A percentile compares a stretch with the other conserved stretches of the same genome.
Conservation (phyloP, 1,140 invertebrate genomes). For the Leptopilina boulardi region DNA sequence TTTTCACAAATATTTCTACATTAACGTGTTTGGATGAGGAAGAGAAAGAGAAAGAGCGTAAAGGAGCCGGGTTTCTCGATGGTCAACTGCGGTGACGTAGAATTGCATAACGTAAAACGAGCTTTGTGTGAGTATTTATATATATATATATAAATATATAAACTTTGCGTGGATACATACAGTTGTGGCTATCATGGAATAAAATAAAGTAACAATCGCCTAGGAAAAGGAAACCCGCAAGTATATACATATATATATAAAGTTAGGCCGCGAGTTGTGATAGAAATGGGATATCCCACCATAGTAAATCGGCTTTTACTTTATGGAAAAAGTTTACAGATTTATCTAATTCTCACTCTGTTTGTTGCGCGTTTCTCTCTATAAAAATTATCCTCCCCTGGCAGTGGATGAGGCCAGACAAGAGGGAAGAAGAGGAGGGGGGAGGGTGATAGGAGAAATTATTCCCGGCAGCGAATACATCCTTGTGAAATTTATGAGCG, state of each 20-base stretch:
- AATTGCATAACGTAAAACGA: constrained; percentile 17
- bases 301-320: constrained; percentile 3
- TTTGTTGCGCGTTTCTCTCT: background rate
- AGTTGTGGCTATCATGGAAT: background rate
- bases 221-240: constrained; percentile 24
- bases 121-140: background rate
- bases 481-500: constrained; percentile 27
- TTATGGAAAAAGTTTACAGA: background rate
- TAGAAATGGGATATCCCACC: constrained; percentile 4
- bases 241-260: too few relatives aligned
- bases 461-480: constrained; percentile 5
- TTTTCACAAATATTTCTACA: constrained; percentile 1
- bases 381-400: background rate
- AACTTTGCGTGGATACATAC: too few relatives aligned
- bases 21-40: background rate
- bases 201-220: constrained; percentile 20
- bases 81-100: constrained; percentile 16
- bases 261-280: background rate
- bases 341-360: background rate
- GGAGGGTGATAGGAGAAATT: background rate
- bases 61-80: background rate
- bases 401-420: too few relatives aligned
- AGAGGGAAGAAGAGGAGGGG: constrained; percentile 3
- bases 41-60: background rate
- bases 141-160: background rate